Percentiles rank a stretch among this genome's conserved stretches.
phyloP scores from a whole-genome alignment of 2,888 invertebrate genomes.

The Branchinecta sandiegonensis region DNA sequence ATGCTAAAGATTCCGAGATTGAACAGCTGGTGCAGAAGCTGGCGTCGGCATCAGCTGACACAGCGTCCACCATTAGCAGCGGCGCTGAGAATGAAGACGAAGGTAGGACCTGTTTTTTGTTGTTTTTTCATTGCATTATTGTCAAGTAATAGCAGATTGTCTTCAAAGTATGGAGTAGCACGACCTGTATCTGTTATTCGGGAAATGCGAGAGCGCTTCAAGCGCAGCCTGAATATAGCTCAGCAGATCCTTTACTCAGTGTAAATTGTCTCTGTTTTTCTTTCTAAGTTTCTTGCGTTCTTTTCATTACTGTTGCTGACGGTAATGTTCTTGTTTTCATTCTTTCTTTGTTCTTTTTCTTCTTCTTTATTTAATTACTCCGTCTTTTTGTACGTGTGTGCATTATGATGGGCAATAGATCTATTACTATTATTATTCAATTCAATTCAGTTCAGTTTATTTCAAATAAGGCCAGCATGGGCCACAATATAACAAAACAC shows the following conservation, averaged over 20 bases:
- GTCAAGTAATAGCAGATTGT: no score
- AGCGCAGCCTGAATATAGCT: no score
- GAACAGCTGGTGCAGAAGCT: conserved; percentile 70
- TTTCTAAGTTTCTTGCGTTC: conserved; percentile 2
- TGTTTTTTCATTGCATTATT: no score
- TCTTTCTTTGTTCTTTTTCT: conserved; percentile 4
- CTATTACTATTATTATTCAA: no score
- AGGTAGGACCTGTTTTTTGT: conserved; percentile 47
- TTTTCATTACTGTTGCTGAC: conserved; percentile 20
- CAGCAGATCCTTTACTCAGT: no score
- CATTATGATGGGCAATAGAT: no score
- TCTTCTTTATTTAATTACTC: conserved; percentile 3
- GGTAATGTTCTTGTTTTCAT: conserved; percentile 17
- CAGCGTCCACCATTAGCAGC: conserved; percentile 68
- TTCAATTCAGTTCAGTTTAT: no score
- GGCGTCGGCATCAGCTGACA: conserved; percentile 49
- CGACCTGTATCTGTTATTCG: no score
- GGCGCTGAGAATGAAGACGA: conserved; percentile 56
- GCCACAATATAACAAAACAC: no score
- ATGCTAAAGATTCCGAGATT: conserved; percentile 90
- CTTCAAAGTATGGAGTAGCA: no score
- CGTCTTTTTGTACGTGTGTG: conserved; percentile 3
- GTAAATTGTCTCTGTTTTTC: background rate
- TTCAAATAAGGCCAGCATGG: no score
- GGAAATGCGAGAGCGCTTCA: no score